These are phyloP conservation scores for Sepiola atlantica DNA, from an alignment of 2,888 invertebrate species.

Conservation along the genomic window DNA sequence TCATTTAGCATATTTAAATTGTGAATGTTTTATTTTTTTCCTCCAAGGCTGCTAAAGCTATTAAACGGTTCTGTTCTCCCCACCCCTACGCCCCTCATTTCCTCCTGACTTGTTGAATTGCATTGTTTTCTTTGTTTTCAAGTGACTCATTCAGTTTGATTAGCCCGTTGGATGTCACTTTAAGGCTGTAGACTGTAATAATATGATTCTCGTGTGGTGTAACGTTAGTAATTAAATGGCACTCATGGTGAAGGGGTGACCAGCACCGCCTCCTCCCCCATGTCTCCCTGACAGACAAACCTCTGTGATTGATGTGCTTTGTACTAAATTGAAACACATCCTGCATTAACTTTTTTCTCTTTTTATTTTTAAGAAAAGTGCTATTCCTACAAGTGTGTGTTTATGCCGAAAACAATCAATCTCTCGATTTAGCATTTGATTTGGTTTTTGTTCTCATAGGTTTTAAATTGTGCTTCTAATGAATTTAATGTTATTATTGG, in stretches of 20 bases:
- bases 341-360: background rate
- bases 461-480: too few species aligned
- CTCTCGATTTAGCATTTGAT: background rate
- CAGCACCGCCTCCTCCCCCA: too few species aligned
- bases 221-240: background rate
- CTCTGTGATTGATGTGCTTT: background rate
- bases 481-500: too few species aligned
- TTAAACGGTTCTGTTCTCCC: background rate
- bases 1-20: background rate
- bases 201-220: background rate
- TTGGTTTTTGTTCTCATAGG: too few species aligned
- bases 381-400: background rate
- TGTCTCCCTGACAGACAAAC: background rate
- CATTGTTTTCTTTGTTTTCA: slow-evolving; percentile 24
- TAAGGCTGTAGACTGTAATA: background rate
- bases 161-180: slow-evolving; percentile 20
- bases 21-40: background rate
- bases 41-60: background rate
- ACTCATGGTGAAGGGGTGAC: background rate
- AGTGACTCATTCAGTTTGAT: slow-evolving; percentile 1
- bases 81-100: background rate
- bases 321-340: slow-evolving; percentile 19
- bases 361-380: background rate
- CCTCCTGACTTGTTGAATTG: background rate
- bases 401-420: background rate